Conservation (phyloP, 2,888 invertebrate genomes). For the Acrobasis suavella region DNA sequence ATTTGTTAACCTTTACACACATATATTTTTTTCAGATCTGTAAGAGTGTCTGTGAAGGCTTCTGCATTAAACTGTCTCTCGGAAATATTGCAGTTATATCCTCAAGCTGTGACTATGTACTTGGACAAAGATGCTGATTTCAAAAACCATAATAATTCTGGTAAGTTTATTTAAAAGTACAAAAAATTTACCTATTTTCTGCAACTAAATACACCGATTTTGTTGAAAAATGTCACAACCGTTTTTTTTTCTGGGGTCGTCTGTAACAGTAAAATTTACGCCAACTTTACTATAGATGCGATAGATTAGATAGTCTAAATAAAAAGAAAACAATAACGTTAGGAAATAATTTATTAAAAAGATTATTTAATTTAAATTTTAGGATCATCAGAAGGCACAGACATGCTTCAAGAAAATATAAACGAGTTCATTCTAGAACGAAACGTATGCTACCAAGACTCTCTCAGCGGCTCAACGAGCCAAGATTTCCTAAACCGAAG, state of each 20-base stretch:
- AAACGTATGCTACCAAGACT: conserved; percentile 78
- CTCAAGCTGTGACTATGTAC: conserved; percentile 86
- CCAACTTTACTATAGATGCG: no score
- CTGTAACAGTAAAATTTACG: no score
- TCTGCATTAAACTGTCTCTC: conserved; percentile 91
- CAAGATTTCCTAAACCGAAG: conserved; percentile 70
- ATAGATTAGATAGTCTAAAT: no score
- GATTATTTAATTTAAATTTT: conserved; percentile 26
- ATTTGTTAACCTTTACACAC: no score
- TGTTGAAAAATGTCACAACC: background rate
- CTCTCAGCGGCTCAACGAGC: conserved; percentile 70
- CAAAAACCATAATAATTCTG: conserved; percentile 68
- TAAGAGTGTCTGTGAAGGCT: conserved; percentile 95
- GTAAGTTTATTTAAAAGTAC: conserved; percentile 41
- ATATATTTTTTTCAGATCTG: conserved; percentile 69
- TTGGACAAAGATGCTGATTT: conserved; percentile 82
- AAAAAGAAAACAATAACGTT: no score
- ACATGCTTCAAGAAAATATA: conserved; percentile 68
- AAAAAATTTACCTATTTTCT: background rate
- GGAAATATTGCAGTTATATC: conserved; percentile 87
- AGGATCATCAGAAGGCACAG: conserved; percentile 73
- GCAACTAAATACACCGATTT: no score
- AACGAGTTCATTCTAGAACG: conserved; percentile 76
- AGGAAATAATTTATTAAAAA: background rate
- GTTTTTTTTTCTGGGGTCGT: background rate